These are phyloP conservation scores for Protodeltote pygarga DNA, from an alignment of 2,888 invertebrate genomes.

Conservation along the genomic window DNA sequence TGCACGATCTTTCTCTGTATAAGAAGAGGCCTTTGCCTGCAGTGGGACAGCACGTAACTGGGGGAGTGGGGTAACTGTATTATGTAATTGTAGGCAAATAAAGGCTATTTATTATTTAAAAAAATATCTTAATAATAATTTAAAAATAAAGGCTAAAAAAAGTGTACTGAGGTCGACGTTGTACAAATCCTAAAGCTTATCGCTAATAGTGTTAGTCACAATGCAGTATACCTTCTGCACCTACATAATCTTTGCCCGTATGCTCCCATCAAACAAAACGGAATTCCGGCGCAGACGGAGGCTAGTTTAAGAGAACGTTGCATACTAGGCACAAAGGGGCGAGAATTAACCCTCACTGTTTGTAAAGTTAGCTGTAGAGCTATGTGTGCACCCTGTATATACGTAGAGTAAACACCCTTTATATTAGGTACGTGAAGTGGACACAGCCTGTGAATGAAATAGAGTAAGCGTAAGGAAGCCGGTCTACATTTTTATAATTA, in stretches of 20 bases:
- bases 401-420: conserved; percentile 2
- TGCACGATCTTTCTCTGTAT: too few species aligned
- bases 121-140: too few species aligned
- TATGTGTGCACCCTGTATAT: conserved; percentile 1
- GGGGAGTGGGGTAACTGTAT: too few species aligned
- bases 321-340: conserved; percentile 46
- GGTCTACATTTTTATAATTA: too few species aligned
- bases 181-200: neutral
- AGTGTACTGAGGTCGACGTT: neutral
- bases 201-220: conserved; percentile 10
- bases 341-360: conserved; percentile 51
- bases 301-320: conserved; percentile 44
- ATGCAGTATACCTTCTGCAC: neutral
- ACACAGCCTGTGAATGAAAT: neutral
- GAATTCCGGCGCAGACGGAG: conserved; percentile 52
- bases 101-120: too few species aligned
- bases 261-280: conserved; percentile 49
- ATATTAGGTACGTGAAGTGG: neutral
- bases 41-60: too few species aligned
- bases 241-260: conserved; percentile 21
- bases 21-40: too few species aligned
- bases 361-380: conserved; percentile 31
- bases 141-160: too few species aligned
- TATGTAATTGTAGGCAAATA: too few species aligned
- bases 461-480: too few species aligned